Evolutionary conservation across 1,140 invertebrate species (phyloP).

Genomic region (Hirudo medicinalis): DNA sequence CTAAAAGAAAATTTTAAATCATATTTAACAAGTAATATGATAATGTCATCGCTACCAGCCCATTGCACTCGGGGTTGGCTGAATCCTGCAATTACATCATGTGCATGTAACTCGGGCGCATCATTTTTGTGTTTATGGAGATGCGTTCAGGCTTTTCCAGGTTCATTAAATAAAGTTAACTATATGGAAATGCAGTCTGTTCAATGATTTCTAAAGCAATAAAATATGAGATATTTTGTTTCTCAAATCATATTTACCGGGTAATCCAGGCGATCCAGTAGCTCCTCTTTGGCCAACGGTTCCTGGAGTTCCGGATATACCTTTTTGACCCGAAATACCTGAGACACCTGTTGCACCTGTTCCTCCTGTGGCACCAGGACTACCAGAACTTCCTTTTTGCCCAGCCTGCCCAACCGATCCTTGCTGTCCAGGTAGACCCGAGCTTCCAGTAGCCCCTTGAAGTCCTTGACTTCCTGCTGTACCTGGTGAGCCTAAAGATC

Average conservation of each 20-base stretch:
- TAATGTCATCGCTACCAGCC: too few relatives aligned
- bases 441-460: slow-evolving; percentile 12
- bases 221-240: too few relatives aligned
- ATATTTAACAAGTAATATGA: background rate
- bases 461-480: slow-evolving; percentile 14
- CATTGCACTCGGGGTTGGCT: too few relatives aligned
- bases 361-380: slow-evolving; percentile 1
- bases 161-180: too few relatives aligned
- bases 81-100: too few relatives aligned
- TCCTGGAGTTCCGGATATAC: slow-evolving; percentile 11
- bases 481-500: slow-evolving; percentile 3
- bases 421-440: slow-evolving; percentile 2
- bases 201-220: too few relatives aligned
- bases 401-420: slow-evolving; percentile 15
- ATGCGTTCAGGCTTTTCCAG: too few relatives aligned
- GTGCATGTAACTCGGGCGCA: too few relatives aligned
- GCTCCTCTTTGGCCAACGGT: background rate
- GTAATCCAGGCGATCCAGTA: background rate
- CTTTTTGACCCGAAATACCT: slow-evolving; percentile 2
- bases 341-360: background rate
- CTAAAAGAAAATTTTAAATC: background rate
- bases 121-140: too few relatives aligned
- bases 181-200: too few relatives aligned
- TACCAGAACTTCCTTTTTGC: slow-evolving; percentile 10
- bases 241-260: too few relatives aligned